phyloP scores from a whole-genome alignment of 2,888 invertebrate genomes.

The Electrophaes corylata region DNA sequence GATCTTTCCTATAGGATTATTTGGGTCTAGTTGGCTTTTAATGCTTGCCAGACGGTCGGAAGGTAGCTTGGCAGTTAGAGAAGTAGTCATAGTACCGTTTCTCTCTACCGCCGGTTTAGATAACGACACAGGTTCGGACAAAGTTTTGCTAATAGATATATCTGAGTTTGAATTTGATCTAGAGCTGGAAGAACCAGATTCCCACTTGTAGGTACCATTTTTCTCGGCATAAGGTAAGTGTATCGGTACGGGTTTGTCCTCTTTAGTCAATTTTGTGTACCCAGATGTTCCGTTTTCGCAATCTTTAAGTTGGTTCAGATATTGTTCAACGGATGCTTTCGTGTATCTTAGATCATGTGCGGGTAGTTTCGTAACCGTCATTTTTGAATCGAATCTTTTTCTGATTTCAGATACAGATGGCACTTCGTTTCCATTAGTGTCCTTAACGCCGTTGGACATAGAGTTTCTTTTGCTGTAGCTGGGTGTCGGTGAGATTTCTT shows the following conservation, averaged over 20 bases:
- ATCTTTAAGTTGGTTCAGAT: constrained; percentile 71
- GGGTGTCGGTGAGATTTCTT: constrained; percentile 67
- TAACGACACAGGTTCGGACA: constrained; percentile 72
- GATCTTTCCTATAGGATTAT: constrained; percentile 80
- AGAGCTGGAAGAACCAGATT: constrained; percentile 64
- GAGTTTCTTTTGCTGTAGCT: constrained; percentile 70
- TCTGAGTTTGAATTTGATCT: constrained; percentile 74
- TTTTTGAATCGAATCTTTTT: constrained; percentile 82
- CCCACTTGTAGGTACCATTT: constrained; percentile 69
- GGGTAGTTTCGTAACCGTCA: constrained; percentile 78
- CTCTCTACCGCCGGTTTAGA: constrained; percentile 66
- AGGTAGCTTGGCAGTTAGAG: constrained; percentile 67
- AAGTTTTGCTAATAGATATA: constrained; percentile 74
- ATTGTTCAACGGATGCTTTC: constrained; percentile 67
- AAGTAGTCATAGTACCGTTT: constrained; percentile 64
- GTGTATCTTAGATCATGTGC: constrained; percentile 68
- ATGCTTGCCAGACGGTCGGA: constrained; percentile 75
- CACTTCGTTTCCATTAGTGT: constrained; percentile 85
- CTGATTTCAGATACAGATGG: constrained; percentile 85
- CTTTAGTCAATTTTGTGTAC: constrained; percentile 69
- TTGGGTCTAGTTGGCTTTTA: constrained; percentile 78
- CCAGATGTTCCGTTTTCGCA: constrained; percentile 71
- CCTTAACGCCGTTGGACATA: constrained; percentile 76
- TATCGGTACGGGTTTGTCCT: constrained; percentile 76
- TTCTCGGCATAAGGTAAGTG: constrained; percentile 74